A percentile compares a stretch with the other conserved stretches of the same genome.
Conservation (phyloP, 1,140 invertebrate genomes). For the Hydropsyche tenuis region DNA sequence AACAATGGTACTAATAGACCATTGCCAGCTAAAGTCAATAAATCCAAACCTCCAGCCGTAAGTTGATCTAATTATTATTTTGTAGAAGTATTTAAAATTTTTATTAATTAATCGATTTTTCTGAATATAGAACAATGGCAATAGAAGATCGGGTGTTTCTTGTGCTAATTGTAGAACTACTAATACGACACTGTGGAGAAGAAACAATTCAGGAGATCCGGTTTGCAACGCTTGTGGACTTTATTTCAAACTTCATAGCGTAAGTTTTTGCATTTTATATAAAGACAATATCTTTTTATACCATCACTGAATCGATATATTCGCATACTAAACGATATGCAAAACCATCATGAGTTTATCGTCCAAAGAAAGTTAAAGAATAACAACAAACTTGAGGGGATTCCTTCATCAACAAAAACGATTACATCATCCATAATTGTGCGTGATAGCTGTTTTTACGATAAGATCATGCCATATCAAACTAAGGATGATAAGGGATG, state of each 20-base stretch:
- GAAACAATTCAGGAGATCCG: constrained; percentile 88
- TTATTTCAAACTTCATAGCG: constrained; percentile 88
- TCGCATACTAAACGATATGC: too few relatives aligned
- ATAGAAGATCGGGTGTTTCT: constrained; percentile 75
- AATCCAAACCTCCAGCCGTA: constrained; percentile 62
- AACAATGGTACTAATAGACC: constrained; percentile 88
- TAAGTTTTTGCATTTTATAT: constrained; percentile 66
- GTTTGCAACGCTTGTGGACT: constrained; percentile 93
- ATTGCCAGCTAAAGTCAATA: constrained; percentile 67
- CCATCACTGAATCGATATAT: too few relatives aligned
- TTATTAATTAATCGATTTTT: constrained; percentile 10
- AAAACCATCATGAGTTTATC: too few relatives aligned
- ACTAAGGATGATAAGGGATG: constrained; percentile 32
- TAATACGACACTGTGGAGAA: constrained; percentile 85
- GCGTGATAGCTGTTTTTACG: constrained; percentile 21
- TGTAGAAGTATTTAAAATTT: background rate
- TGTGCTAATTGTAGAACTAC: constrained; percentile 89
- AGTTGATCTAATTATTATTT: constrained; percentile 48
- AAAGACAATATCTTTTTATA: too few relatives aligned
- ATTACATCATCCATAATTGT: constrained; percentile 16
- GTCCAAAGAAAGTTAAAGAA: too few relatives aligned
- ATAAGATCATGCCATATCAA: constrained; percentile 36
- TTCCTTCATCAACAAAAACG: constrained; percentile 24
- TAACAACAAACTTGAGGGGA: too few relatives aligned
- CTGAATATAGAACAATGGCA: constrained; percentile 68